Conservation (phyloP, 2,888 invertebrate species). For the Folsomia manolachei region DNA sequence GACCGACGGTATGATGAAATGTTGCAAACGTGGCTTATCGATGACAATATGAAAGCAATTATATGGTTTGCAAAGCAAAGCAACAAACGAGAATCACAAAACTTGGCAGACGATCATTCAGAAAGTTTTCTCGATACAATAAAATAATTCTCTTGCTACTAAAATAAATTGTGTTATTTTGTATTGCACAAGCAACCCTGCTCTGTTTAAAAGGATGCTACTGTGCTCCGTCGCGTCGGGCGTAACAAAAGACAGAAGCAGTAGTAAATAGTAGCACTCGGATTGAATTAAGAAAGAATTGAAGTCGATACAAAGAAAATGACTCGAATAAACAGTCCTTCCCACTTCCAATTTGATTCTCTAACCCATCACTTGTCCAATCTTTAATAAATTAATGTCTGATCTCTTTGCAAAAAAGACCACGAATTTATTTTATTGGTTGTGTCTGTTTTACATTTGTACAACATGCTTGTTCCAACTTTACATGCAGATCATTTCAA, state of each 20-base stretch:
- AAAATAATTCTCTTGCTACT: neutral
- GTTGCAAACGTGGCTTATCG: constrained; percentile 25
- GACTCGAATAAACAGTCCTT: neutral
- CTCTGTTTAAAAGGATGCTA: too few species aligned
- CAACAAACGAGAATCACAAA: too few species aligned
- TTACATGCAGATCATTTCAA: too few species aligned
- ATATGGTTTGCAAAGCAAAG: constrained; percentile 1
- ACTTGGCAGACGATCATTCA: neutral
- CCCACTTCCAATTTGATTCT: neutral
- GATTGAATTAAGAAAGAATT: neutral
- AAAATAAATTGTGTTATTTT: too few species aligned
- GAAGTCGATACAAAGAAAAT: neutral
- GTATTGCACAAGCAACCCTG: too few species aligned
- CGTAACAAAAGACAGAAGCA: neutral
- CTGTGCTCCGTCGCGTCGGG: neutral
- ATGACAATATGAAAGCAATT: constrained; percentile 21
- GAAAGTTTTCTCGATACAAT: neutral
- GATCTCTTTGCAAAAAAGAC: too few species aligned
- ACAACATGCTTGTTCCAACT: too few species aligned
- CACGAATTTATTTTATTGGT: too few species aligned
- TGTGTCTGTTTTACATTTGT: too few species aligned
- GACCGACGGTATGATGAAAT: constrained; percentile 24
- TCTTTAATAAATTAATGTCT: too few species aligned
- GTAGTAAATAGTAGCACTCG: too few species aligned
- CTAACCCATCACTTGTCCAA: neutral